A percentile compares a stretch with the other conserved stretches of the same genome.
These are phyloP conservation scores for Edolisoma coerulescens DNA, from an alignment of 2,113 vertebrate species.

Conservation along the genomic window DNA sequence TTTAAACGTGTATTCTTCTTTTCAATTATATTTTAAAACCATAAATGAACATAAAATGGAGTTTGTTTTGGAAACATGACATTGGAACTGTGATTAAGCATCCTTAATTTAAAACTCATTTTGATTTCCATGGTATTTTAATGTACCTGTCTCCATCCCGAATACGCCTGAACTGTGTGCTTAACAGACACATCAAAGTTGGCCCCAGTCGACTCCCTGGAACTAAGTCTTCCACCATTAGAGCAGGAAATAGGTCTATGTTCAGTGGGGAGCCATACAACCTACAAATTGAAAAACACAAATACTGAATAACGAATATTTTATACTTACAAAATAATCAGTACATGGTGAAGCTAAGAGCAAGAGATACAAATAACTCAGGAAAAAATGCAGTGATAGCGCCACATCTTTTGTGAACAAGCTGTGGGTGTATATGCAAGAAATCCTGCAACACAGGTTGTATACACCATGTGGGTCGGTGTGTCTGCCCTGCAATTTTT, in stretches of 20 bases:
- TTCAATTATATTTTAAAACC: neutral
- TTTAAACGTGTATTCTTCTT: neutral
- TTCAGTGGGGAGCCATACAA: conserved; percentile 92
- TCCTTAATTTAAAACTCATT: neutral
- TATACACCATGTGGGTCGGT: neutral
- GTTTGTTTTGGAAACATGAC: neutral
- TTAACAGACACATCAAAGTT: conserved; percentile 92
- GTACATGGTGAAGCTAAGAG: neutral
- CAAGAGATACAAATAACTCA: neutral
- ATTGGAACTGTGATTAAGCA: neutral
- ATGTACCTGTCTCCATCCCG: conserved; percentile 92
- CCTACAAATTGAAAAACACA: conserved; percentile 58
- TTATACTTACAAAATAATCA: neutral
- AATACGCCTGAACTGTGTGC: conserved; percentile 87
- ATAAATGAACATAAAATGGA: neutral
- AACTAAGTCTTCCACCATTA: conserved; percentile 94
- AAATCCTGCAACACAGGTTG: neutral
- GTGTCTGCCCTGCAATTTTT: neutral
- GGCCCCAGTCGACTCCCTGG: conserved; percentile 92
- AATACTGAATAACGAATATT: neutral
- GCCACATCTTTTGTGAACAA: neutral
- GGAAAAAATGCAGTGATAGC: neutral
- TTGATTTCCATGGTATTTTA: neutral
- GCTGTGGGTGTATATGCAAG: neutral
- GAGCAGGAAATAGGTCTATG: conserved; percentile 93